Conservation (phyloP, 2,113 vertebrate species). For the Gavialis gangeticus region DNA sequence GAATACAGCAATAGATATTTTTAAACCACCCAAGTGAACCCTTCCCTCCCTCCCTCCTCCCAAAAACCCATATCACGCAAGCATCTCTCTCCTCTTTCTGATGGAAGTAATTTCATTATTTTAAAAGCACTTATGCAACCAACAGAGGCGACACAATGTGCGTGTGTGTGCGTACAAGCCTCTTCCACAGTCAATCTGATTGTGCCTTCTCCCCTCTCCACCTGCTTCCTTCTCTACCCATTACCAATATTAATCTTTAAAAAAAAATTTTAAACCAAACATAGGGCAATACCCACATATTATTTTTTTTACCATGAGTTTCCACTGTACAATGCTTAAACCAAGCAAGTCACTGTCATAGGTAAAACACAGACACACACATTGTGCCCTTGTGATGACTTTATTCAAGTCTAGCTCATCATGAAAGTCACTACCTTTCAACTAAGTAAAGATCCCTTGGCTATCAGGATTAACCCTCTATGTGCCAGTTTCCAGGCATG, state of each 20-base stretch:
- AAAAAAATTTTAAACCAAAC: not conserved
- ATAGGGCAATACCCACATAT: not conserved
- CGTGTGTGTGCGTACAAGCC: not conserved
- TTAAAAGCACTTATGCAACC: constrained; percentile 73
- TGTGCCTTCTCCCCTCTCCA: not conserved
- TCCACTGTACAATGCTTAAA: not conserved
- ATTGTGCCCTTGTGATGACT: not conserved
- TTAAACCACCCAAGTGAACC: constrained; percentile 46
- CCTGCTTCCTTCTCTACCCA: constrained; percentile 25
- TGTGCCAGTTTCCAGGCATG: rapidly evolving
- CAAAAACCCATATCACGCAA: constrained; percentile 47
- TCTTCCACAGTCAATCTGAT: constrained; percentile 1
- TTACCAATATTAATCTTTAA: constrained; percentile 16
- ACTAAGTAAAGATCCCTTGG: not conserved
- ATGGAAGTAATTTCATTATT: constrained; percentile 77
- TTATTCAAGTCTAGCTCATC: not conserved
- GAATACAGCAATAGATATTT: constrained; percentile 63
- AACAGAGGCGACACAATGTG: constrained; percentile 46
- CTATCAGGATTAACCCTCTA: not conserved
- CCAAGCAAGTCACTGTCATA: not conserved
- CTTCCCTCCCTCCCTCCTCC: not conserved
- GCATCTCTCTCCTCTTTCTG: constrained; percentile 63
- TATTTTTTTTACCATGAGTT: not conserved
- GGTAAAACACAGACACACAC: not conserved
- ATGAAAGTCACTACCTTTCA: not conserved